Percentiles rank a stretch among this genome's conserved stretches.
phyloP scores from a whole-genome alignment of 1,140 invertebrate genomes.

The Drosophila biarmipes region DNA sequence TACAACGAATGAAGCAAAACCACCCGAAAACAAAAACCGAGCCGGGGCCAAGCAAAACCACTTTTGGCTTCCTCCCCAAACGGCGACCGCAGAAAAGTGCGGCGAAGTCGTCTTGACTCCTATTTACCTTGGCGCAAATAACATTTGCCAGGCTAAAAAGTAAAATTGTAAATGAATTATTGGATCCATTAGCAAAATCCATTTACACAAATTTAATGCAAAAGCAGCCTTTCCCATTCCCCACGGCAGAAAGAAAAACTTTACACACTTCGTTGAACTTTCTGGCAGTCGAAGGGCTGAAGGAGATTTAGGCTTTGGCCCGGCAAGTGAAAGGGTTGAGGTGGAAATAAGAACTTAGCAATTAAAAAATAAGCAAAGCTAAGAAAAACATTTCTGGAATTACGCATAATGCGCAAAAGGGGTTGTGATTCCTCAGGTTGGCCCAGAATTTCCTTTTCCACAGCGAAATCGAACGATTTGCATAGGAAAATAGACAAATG shows the following conservation, averaged over 20 bases:
- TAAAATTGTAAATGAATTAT: conserved; percentile 84
- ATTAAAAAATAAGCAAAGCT: conserved; percentile 75
- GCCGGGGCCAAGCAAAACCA: neutral
- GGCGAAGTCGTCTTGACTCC: conserved; percentile 62
- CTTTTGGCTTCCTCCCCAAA: conserved; percentile 11
- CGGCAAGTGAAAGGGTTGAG: conserved; percentile 4
- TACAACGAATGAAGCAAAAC: neutral
- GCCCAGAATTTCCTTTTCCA: conserved; percentile 23
- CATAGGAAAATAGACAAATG: conserved; percentile 69
- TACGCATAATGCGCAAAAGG: conserved; percentile 69
- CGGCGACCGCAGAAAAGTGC: conserved; percentile 62
- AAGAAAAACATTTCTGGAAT: conserved; percentile 78
- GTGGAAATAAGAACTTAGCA: conserved; percentile 73
- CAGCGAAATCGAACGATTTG: conserved; percentile 54
- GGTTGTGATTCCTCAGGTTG: conserved; percentile 52
- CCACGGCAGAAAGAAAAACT: conserved; percentile 43
- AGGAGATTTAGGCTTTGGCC: conserved; percentile 4
- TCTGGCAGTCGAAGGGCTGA: conserved; percentile 36
- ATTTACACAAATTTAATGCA: conserved; percentile 83
- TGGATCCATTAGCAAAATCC: conserved; percentile 84
- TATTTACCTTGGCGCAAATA: conserved; percentile 77
- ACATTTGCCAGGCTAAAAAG: conserved; percentile 73
- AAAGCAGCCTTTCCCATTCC: conserved; percentile 52
- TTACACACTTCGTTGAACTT: conserved; percentile 81
- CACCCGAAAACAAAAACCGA: conserved; percentile 15